Base-by-base conservation (phyloP, 2,888 invertebrate species). In the Rosalia funebris region DNA sequence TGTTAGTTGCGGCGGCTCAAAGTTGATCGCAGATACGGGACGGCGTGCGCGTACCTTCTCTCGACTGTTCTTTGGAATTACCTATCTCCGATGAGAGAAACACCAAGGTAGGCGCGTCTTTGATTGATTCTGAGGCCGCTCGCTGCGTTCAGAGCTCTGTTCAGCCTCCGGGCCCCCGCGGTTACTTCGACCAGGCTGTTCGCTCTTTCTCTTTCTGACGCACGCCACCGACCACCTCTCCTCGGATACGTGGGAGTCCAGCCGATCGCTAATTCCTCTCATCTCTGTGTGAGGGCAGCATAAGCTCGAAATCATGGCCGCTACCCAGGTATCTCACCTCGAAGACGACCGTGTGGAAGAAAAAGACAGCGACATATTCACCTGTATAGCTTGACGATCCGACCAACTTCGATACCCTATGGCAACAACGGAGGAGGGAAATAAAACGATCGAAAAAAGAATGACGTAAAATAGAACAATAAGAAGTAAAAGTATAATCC, bases 151-250 rank as follows among this genome's bases (percentile, higher is more conserved):
- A 70, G 72, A 71, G 70, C 71, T 70, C 71, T 68, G 87, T 87
- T 86, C 87, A 87, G 87, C 88, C 88, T 87, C 87, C 87, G 87
- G 87, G 62, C 65, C 86, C 86, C 86, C 83, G 77, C 75, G 70
- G 83, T 84, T 58, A 83, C 82, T 83, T 83, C 83, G 83, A 84
- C 83, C 85, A 83, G 84, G 83, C 85, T 61, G 54, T 58, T 66
- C 54, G 36, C 53, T 62, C 66, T 83, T 73, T 84, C 83, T 80
- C 68, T 70, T 59, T 71, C 69, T 68, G 57, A 45, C 68, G 19
- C 63, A 58, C 68, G 57, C 34, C 57, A 16, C 34, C 37, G 32
- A 56, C 47, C 56, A 57, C 32, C 42, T 39, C 46, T 42, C 12
- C 44, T 25, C 19, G 48, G 12, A 63, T 71, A 74, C 73, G 75